A percentile compares a stretch with the other conserved stretches of the same genome.
Conservation (phyloP, 2,113 vertebrate genomes). For the Capra hircus region DNA sequence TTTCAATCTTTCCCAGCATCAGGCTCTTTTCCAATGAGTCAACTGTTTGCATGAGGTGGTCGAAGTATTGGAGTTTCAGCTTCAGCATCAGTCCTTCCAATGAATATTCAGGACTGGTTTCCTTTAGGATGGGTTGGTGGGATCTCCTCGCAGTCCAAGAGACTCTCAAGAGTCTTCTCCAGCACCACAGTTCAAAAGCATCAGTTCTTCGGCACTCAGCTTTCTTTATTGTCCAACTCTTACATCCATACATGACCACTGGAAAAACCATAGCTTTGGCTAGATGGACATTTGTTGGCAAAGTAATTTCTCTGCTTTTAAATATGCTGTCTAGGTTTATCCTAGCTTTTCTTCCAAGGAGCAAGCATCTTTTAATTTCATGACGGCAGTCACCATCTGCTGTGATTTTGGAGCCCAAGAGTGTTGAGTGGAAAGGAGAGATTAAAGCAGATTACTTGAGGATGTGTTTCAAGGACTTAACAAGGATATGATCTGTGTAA, state of each 20-base stretch:
- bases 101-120: background rate
- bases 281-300: background rate
- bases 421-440: background rate
- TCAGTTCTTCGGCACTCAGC: rapidly evolving
- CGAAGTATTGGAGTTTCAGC: background rate
- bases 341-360: background rate
- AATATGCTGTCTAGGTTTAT: background rate
- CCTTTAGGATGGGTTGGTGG: background rate
- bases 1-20: background rate
- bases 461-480: background rate
- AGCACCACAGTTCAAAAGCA: background rate
- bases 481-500: background rate
- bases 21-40: background rate
- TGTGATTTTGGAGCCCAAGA: background rate
- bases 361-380: background rate
- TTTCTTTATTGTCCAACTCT: background rate
- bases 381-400: background rate
- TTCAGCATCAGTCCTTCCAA: background rate
- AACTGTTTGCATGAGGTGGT: background rate
- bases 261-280: background rate
- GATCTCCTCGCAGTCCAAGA: background rate
- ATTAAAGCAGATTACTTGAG: too few species aligned
- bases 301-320: background rate
- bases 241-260: background rate
- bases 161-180: background rate